Evolutionary conservation across 1,140 invertebrate genomes (phyloP), one percentile per base, ranked within the genome.

Genomic region (Dinothrombium tinctorium): DNA sequence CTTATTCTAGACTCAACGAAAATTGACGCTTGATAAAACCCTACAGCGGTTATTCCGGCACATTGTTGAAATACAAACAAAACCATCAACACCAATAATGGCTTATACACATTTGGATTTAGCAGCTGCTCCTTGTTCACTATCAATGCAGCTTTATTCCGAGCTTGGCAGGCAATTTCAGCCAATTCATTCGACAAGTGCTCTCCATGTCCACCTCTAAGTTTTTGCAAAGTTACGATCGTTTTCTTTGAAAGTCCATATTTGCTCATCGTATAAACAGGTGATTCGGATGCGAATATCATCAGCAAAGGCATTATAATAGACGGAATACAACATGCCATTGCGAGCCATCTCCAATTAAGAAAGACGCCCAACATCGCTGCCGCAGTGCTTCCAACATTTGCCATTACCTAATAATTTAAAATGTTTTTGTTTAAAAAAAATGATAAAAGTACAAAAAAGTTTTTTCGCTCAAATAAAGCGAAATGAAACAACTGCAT

Each of bases 51-150:
- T 47, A 87, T 86, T 19, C 84, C 86, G 47, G 74, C 82, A 43
- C 87, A 60, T 58, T 92, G 84, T 64, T 92, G 84, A 65, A 90
- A 81, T 52, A 82, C 71, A 84, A 90, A 89, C 22, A 92, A 63
- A 2, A 76, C 76, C 5, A 90, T 55, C 0, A 76, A 73, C 25
- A 89, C 76, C 0, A 73, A 51, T 11, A 87, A 54, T 0, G 80
- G 74, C 47, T 72, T 74, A 9, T 76, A 47, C 51, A 83, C 71
- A 38, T 61, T 63, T 6, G 58, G 65, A 19, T 65, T 68, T 46
- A 78, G 69, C 12, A 46, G 21, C 23, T 29, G 26, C n/a, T 26
- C 35, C 21, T 39, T 31, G n/a, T 11, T 43, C 14, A 42, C 44
- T 14, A 24, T 26, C 14, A 33, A 19, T 25, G 29, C 11, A 35